Evolutionary conservation across 2,797 vertebrate species (phyloP).

Genomic region (Champsocephalus esox): DNA sequence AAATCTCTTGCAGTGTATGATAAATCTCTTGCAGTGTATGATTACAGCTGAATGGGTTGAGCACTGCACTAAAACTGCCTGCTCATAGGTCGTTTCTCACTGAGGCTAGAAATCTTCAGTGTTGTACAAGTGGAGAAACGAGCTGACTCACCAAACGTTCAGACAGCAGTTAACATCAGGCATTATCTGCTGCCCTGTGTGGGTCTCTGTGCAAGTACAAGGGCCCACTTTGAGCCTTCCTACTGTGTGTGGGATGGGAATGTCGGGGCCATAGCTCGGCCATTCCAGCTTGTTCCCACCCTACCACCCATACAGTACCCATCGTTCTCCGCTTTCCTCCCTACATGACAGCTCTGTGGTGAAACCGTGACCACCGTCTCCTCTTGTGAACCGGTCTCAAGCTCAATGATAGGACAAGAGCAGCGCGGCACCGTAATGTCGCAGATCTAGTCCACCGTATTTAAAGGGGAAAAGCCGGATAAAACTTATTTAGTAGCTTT

Average conservation of each 20-base stretch:
- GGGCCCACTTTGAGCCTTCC: conserved; percentile 62
- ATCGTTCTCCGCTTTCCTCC: conserved; percentile 39
- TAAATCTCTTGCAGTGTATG: not conserved
- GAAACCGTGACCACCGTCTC: conserved; percentile 54
- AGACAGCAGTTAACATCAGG: conserved; percentile 22
- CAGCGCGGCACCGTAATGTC: conserved; percentile 34
- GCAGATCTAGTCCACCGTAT: conserved; percentile 32
- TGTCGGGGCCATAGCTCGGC: conserved; percentile 56
- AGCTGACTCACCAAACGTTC: conserved; percentile 23
- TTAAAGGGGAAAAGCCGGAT: conserved; percentile 40
- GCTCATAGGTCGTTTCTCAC: not conserved
- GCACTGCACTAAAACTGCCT: not conserved
- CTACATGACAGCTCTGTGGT: conserved; percentile 60
- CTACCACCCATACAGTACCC: conserved; percentile 54
- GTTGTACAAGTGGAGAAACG: not conserved
- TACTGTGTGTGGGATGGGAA: conserved; percentile 76
- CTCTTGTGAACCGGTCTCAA: conserved; percentile 50
- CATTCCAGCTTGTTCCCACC: conserved; percentile 61
- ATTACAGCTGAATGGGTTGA: not conserved
- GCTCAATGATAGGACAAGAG: conserved; percentile 59
- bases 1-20: not conserved
- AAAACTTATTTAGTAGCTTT: conserved; percentile 11
- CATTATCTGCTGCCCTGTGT: conserved; percentile 40
- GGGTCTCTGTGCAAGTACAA: conserved; percentile 60
- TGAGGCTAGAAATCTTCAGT: not conserved